Evolutionary conservation across 2,888 invertebrate species (phyloP).

Genomic region (Lampropteryx suffumata): DNA sequence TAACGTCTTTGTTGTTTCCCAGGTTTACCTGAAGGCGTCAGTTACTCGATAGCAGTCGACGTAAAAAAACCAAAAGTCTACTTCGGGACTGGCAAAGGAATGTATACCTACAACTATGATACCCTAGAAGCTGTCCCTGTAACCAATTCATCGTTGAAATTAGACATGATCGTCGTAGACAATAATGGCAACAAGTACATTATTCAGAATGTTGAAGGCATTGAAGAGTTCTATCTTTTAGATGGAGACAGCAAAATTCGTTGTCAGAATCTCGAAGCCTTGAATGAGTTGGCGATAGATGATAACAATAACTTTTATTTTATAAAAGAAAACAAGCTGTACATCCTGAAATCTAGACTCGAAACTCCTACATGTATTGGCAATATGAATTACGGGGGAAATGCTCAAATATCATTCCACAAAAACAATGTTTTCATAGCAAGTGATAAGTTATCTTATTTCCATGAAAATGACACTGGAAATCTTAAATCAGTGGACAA

Average conservation of each 20-base stretch:
- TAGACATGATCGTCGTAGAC: slow-evolving; percentile 65
- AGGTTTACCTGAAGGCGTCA: slow-evolving; percentile 64
- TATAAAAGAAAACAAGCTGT: slow-evolving; percentile 58
- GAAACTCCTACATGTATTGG: slow-evolving; percentile 52
- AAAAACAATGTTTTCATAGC: slow-evolving; percentile 59
- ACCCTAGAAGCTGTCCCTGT: slow-evolving; percentile 49
- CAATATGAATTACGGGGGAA: slow-evolving; percentile 56
- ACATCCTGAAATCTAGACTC: slow-evolving; percentile 51
- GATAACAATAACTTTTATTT: slow-evolving; percentile 68
- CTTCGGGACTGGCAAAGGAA: slow-evolving; percentile 66
- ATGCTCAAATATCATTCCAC: slow-evolving; percentile 64
- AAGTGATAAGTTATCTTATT: slow-evolving; percentile 57
- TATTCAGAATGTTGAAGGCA: slow-evolving; percentile 58
- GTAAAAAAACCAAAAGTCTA: slow-evolving; percentile 57
- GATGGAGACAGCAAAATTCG: slow-evolving; percentile 58
- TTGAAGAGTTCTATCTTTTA: slow-evolving; percentile 61
- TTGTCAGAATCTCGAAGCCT: slow-evolving; percentile 52
- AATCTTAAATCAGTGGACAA: slow-evolving; percentile 54
- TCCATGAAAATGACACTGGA: slow-evolving; percentile 60
- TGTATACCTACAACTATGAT: slow-evolving; percentile 60
- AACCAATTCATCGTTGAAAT: slow-evolving; percentile 48
- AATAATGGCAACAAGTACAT: slow-evolving; percentile 68
- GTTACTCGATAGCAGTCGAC: slow-evolving; percentile 68
- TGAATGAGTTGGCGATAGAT: slow-evolving; percentile 65
- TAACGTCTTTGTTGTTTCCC: slow-evolving; percentile 17